A percentile compares a stretch with the other conserved stretches of the same genome.
Evolutionary conservation across 2,113 vertebrate genomes (phyloP).

Genomic region (Xenopus borealis): DNA sequence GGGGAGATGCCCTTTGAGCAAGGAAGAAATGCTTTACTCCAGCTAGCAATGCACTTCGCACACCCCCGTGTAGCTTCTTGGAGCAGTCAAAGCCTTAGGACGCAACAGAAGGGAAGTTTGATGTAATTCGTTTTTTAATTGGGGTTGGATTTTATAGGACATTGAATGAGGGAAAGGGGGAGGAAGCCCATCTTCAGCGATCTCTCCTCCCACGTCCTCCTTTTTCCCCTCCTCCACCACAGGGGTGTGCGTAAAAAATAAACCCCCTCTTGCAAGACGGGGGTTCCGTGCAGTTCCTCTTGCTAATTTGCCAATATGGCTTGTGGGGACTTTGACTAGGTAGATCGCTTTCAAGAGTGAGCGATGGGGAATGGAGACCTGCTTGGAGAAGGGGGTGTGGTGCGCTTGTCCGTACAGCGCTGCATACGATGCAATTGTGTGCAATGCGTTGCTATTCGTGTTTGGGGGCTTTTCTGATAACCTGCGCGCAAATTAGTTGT

Average conservation of each 20-base stretch:
- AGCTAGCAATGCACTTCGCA: too few species aligned
- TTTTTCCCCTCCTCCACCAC: conserved; percentile 4
- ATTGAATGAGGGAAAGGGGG: conserved; percentile 3
- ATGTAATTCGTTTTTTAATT: neutral
- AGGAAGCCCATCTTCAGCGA: neutral
- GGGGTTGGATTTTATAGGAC: conserved; percentile 13
- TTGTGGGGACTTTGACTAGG: conserved; percentile 41
- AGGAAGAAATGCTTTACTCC: neutral
- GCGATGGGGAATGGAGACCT: conserved; percentile 4
- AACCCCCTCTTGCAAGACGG: conserved; percentile 21
- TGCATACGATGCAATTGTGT: neutral
- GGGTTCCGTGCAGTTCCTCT: conserved; percentile 18
- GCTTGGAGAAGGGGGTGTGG: neutral
- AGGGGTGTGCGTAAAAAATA: conserved; percentile 25
- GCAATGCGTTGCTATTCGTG: conserved; percentile 47
- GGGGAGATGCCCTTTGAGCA: neutral
- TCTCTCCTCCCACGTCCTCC: conserved; percentile 45
- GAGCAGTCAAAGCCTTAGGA: neutral
- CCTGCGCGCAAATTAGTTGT: conserved; percentile 57
- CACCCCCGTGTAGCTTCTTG: neutral
- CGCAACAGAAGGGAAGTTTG: conserved; percentile 19
- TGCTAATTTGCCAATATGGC: conserved; percentile 43
- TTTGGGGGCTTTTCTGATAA: conserved; percentile 50
- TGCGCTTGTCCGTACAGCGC: conserved; percentile 4
- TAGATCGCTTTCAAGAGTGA: conserved; percentile 42